Base-by-base conservation (phyloP, 2,113 vertebrate genomes). In the Sinocyclocheilus anshuiensis region DNA sequence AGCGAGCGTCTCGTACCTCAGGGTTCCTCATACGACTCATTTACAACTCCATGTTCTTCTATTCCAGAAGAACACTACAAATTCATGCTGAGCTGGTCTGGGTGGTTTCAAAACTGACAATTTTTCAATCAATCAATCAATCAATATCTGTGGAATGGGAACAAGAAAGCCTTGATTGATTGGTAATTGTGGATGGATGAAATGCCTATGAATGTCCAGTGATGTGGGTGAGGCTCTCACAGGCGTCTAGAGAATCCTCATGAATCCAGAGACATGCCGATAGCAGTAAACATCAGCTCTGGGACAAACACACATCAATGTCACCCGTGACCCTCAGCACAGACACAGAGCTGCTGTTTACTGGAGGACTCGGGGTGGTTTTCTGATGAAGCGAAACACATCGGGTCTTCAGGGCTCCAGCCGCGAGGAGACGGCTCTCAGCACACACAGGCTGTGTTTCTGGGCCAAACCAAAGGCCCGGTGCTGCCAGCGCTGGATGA, bases 221-320 rank as follows among this genome's bases (percentile, higher is more conserved):
- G 53, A 55, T 55, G 15, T 55, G 3, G 4, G 15, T 5, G 53
- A 20, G 53, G 53, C 4, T 55, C 57, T 59, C 20, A 59, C 57
- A 22, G 57, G 57, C 20, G 20, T 59, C 20, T 22, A 9, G 20
- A 59, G 20, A 59, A 59, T 59, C 57, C 57, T 71, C 33, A 61
- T 22, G 55, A 74, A 39, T 36, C 33, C 16, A 26, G 29, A 75
- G 71, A 75, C 13, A 74, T 3, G 20, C 15, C 20, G 71, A 61
- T 10, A 72, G 24, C 22, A 4, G 24, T 69, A 20, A 84, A 61
- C 71, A 72, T 55, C 36, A 74, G 29, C 50, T 57, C n/a, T 59
- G 39, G 82, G 50, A 39, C 8, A 13, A 75, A 84, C 59, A 77
- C 74, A 77, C 26, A 42, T 39, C 45, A 77, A 77, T 84, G 83